Conservation (phyloP, 1,140 invertebrate species). For the Lutraria rhynchaena region DNA sequence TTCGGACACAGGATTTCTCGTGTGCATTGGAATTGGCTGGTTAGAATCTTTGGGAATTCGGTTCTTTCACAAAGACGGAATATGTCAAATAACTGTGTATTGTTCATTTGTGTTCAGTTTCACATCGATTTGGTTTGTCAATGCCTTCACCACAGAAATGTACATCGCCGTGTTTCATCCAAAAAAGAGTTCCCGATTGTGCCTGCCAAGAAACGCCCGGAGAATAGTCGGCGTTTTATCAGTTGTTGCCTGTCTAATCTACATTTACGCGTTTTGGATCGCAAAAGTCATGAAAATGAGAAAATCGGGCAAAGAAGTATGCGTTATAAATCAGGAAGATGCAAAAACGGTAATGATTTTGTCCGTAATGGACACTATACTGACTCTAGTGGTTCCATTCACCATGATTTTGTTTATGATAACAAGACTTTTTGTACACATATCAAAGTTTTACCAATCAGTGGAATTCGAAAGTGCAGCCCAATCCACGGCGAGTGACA, state of each 20-base stretch:
- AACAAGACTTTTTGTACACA: slow-evolving; percentile 83
- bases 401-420: slow-evolving; percentile 86
- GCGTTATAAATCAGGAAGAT: slow-evolving; percentile 57
- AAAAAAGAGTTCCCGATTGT: slow-evolving; percentile 72
- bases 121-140: slow-evolving; percentile 81
- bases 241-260: slow-evolving; percentile 65
- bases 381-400: slow-evolving; percentile 84
- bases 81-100: slow-evolving; percentile 79
- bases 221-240: slow-evolving; percentile 62
- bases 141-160: slow-evolving; percentile 81
- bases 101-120: slow-evolving; percentile 79
- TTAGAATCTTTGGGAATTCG: slow-evolving; percentile 83
- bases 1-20: slow-evolving; percentile 84
- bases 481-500: slow-evolving; percentile 20
- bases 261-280: slow-evolving; percentile 72
- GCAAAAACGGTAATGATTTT: slow-evolving; percentile 82
- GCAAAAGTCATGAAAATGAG: slow-evolving; percentile 52
- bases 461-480: slow-evolving; percentile 11
- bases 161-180: slow-evolving; percentile 79
- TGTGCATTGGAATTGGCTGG: slow-evolving; percentile 84
- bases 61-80: slow-evolving; percentile 72
- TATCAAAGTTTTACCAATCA: slow-evolving; percentile 63
- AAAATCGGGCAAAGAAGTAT: slow-evolving; percentile 47
- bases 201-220: slow-evolving; percentile 66
- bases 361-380: slow-evolving; percentile 84